phyloP scores from a whole-genome alignment of 2,113 vertebrate species.

The Heliornis fulica region DNA sequence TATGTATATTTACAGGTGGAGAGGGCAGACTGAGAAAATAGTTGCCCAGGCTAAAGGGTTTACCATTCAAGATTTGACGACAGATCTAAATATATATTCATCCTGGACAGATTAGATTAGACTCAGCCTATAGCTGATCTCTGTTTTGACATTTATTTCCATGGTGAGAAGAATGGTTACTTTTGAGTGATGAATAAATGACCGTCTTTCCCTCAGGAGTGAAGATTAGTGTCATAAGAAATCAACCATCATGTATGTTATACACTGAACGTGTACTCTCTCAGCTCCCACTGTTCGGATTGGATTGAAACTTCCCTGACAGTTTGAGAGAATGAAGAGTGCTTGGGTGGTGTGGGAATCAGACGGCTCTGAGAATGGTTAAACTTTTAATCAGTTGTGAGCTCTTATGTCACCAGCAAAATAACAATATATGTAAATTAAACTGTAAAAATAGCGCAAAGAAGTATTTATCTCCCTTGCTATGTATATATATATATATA shows the following conservation, averaged over 20 bases:
- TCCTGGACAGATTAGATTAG: constrained; percentile 50
- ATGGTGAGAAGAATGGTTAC: constrained; percentile 48
- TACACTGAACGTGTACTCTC: background rate
- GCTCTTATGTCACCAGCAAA: constrained; percentile 24
- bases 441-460: constrained; percentile 47
- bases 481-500: background rate
- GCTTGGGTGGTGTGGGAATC: background rate
- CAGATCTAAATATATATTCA: constrained; percentile 46
- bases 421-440: constrained; percentile 55
- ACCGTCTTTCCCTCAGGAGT: constrained; percentile 31
- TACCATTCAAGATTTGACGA: constrained; percentile 19
- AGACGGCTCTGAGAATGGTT: constrained; percentile 17
- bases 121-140: constrained; percentile 32
- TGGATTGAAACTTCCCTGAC: constrained; percentile 17
- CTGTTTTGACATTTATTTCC: constrained; percentile 57
- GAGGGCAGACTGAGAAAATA: background rate
- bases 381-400: constrained; percentile 42
- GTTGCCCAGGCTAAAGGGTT: background rate
- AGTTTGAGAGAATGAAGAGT: constrained; percentile 13
- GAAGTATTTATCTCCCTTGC: constrained; percentile 35
- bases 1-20: background rate
- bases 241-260: constrained; percentile 51
- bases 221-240: constrained; percentile 54
- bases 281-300: background rate
- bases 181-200: constrained; percentile 57